Conservation (phyloP, 2,113 vertebrate genomes). For the Erythrocercus mccallii region DNA sequence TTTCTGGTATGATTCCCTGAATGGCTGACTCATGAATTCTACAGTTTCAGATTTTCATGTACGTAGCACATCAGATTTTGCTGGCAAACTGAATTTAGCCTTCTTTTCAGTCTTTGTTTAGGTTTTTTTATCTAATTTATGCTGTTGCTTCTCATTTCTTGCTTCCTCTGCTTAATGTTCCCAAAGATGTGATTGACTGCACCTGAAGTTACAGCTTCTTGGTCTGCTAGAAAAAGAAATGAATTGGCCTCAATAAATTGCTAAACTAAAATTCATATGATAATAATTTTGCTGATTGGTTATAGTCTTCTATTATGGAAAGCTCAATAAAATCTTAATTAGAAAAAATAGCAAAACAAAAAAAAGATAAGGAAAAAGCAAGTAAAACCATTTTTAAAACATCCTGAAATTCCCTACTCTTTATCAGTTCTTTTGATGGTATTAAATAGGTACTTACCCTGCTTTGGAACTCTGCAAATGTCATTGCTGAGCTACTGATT, state of each 20-base stretch:
- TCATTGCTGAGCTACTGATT: neutral
- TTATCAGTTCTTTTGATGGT: constrained; percentile 18
- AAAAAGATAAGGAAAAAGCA: constrained; percentile 17
- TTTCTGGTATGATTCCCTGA: neutral
- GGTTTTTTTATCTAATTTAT: constrained; percentile 25
- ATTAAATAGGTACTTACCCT: constrained; percentile 8
- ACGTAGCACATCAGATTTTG: neutral
- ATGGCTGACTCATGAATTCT: constrained; percentile 24
- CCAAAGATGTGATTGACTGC: constrained; percentile 13
- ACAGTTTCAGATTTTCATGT: constrained; percentile 5
- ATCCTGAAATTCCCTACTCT: neutral
- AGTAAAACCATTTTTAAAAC: neutral
- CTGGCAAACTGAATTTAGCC: neutral
- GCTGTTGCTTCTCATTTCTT: constrained; percentile 4
- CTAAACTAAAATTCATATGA: constrained; percentile 18
- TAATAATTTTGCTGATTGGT: constrained; percentile 30
- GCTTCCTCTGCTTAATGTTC: neutral
- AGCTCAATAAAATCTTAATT: constrained; percentile 49
- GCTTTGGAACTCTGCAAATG: neutral
- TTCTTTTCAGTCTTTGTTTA: constrained; percentile 8
- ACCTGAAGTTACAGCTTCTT: constrained; percentile 34
- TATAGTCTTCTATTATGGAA: constrained; percentile 9
- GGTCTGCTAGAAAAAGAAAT: neutral
- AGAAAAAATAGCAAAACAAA: neutral
- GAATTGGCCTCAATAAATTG: constrained; percentile 2